Percentiles rank a stretch among this genome's conserved stretches.
Conservation (phyloP, 1,140 invertebrate species). For the Apis cerana region DNA sequence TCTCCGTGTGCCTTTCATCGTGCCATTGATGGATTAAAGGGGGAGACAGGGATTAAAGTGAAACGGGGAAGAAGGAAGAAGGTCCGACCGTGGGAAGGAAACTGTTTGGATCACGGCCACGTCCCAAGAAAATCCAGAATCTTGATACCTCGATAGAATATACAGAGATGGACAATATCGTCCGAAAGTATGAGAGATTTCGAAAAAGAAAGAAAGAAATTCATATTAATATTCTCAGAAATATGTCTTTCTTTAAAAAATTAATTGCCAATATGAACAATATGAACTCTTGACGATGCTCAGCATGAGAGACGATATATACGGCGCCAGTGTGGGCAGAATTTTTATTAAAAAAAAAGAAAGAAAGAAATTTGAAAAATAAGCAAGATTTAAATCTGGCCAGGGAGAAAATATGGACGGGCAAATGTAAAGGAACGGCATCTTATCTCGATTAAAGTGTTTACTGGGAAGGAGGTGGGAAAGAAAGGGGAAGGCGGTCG, state of each 20-base stretch:
- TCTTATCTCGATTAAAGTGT: conserved; percentile 34
- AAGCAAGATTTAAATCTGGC: too few species aligned
- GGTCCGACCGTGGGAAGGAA: conserved; percentile 26
- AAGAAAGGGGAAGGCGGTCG: conserved; percentile 33
- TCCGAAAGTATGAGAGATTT: conserved; percentile 28
- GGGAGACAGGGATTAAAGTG: conserved; percentile 48
- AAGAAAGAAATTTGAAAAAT: too few species aligned
- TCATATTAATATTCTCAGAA: too few species aligned
- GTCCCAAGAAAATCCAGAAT: conserved; percentile 39
- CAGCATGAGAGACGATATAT: too few species aligned
- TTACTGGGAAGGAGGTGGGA: conserved; percentile 32
- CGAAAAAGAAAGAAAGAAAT: too few species aligned
- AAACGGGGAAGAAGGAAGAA: conserved; percentile 22
- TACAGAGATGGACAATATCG: conserved; percentile 30
- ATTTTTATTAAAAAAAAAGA: too few species aligned
- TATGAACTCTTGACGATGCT: too few species aligned
- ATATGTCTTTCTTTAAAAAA: too few species aligned
- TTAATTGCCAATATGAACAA: too few species aligned
- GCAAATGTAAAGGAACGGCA: too few species aligned
- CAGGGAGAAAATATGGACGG: too few species aligned
- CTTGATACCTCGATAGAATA: conserved; percentile 46
- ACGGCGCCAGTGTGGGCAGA: too few species aligned
- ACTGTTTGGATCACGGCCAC: conserved; percentile 62
- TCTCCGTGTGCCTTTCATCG: conserved; percentile 63
- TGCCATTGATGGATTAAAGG: conserved; percentile 70